Base-by-base conservation (phyloP, 2,888 invertebrate genomes). In the Crioceris asparagi region DNA sequence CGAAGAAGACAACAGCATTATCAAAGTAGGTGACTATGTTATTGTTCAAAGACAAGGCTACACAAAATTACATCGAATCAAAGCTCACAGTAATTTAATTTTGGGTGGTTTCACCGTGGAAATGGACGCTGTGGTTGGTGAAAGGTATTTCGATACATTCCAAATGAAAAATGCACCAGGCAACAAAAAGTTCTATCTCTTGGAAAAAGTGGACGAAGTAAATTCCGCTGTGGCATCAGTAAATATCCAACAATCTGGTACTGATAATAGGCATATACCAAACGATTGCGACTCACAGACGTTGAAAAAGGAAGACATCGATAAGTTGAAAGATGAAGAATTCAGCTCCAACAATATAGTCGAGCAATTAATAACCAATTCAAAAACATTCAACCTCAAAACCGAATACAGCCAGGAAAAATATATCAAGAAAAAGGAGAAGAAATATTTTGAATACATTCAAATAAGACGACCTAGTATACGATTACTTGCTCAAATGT, bases 361-460 rank as follows among this genome's bases (percentile, higher is more conserved):
- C 4, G 83, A 77, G 44, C 82, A 83, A 36, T 70, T 97, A 10
- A 83, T 96, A 33, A 83, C 82, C 43, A 93, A 93, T 59, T 96
- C 93, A 11, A 82, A 79, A 48, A 91, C 93, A 1, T 97, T 96
- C 62, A 74, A 75, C 23, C 72, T 76, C 38, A 94, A 94, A 70
- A 96, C 93, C 0, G 88, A 85, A 54, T 96, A 81, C 62, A 83
- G 86, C 0, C 87, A 96, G 62, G 87, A 88, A 51, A 96, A 96
- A 61, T 97, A 96, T 62, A 71, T 96, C 29, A 84, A 83, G 53
- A 96, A 96, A 61, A 98, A 98, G 62, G 86, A 88, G 54, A 84
- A 83, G 52, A 96, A 96, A 65, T 96, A 93, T 65, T 84, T 79
- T 57, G 85, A 85, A 54, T 83, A 79, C 55, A 67, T 92, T 11